phyloP scores from a whole-genome alignment of 2,888 invertebrate species.

The Epirrhoe alternata region DNA sequence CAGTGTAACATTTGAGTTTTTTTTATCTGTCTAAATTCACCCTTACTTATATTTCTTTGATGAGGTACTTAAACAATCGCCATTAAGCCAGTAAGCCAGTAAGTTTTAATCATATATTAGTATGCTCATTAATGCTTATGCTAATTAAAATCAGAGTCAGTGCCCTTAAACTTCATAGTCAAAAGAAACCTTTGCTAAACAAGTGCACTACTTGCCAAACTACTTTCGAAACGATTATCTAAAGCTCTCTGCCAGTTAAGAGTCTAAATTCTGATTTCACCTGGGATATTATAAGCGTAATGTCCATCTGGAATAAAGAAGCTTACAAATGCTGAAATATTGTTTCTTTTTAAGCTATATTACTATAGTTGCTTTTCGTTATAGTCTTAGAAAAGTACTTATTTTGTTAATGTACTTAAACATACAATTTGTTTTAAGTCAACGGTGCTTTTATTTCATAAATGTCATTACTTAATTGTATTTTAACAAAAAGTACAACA shows the following conservation, averaged over 20 bases:
- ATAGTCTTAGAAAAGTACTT: background rate
- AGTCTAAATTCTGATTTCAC: background rate
- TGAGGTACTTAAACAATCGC: no score
- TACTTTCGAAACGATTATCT: conserved; percentile 1
- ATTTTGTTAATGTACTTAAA: background rate
- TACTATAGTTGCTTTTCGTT: background rate
- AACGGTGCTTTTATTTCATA: conserved; percentile 6
- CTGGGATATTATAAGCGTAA: background rate
- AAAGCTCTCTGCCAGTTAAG: background rate
- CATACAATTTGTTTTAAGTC: background rate
- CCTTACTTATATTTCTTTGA: no score
- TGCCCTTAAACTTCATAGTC: no score
- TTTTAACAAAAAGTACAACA: conserved; percentile 10
- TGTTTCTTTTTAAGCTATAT: no score
- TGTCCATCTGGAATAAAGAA: no score
- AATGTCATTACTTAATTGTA: background rate
- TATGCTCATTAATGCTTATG: no score
- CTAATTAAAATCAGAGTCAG: no score
- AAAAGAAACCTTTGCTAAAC: background rate
- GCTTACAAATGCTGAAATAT: no score
- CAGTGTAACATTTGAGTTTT: no score
- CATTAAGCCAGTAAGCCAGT: no score
- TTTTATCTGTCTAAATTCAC: no score
- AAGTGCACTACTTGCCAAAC: background rate
- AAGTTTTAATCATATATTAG: no score